Evolutionary conservation across 2,797 vertebrate genomes (phyloP).

Genomic region (Pempheris klunzingeri): DNA sequence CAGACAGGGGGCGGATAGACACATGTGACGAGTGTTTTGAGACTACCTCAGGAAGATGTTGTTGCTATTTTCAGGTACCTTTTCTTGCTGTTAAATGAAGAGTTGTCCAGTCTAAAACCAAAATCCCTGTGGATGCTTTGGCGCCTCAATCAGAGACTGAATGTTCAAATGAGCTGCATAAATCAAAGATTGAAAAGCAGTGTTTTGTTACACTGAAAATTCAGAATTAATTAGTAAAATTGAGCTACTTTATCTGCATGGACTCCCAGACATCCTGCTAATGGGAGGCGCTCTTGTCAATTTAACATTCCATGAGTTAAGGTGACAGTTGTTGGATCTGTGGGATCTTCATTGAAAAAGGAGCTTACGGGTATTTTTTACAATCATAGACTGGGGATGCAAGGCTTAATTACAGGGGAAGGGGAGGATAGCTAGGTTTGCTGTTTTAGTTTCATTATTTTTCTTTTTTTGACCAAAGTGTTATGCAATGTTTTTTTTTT

Average conservation of each 20-base stretch:
- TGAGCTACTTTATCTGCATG: constrained; percentile 60
- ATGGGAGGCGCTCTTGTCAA: constrained; percentile 63
- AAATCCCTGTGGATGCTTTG: constrained; percentile 69
- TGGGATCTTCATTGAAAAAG: constrained; percentile 72
- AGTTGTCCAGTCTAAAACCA: constrained; percentile 75
- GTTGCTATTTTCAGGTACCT: constrained; percentile 84
- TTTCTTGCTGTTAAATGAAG: constrained; percentile 82
- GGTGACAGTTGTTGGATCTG: constrained; percentile 69
- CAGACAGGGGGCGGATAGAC: constrained; percentile 84
- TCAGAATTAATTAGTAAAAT: constrained; percentile 50
- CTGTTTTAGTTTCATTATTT: constrained; percentile 61
- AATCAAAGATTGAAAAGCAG: constrained; percentile 66
- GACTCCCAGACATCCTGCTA: constrained; percentile 64
- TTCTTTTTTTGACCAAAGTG: constrained; percentile 83
- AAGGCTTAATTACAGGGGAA: constrained; percentile 73
- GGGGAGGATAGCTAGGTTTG: constrained; percentile 72
- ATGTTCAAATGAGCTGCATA: constrained; percentile 69
- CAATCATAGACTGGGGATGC: constrained; percentile 84
- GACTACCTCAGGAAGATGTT: constrained; percentile 97
- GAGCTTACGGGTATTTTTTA: constrained; percentile 85
- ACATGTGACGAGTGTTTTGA: constrained; percentile 86
- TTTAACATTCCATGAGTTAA: constrained; percentile 79
- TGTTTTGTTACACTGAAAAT: constrained; percentile 62
- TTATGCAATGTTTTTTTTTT: constrained; percentile 84
- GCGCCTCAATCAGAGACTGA: constrained; percentile 77